Evolutionary conservation across 2,797 vertebrate species (phyloP), one percentile per base, ranked within the genome.

Genomic region (Cirrhinus molitorella): DNA sequence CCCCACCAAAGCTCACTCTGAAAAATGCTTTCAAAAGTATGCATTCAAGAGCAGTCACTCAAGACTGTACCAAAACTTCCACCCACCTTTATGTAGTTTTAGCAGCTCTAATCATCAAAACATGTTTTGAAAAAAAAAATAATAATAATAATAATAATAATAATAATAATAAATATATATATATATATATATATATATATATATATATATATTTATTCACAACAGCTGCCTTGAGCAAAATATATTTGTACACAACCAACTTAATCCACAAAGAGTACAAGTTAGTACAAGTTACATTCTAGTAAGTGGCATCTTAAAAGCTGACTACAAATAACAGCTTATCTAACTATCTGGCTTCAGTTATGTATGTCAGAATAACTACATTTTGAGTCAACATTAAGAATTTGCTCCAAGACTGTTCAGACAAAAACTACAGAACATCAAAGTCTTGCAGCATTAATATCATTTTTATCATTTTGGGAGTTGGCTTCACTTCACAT

Each of bases 401-500:
- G 4, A 51, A 13, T 57, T 70, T 59, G 65, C n/a, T 2, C 21
- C 47, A 28, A 70, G 37, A 23, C 16, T 43, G 47, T n/a, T 80
- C 23, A 70, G 70, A 70, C 23, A 14, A 71, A 80, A 31, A 11
- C 51, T 9, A 10, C 70, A 57, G 4, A 28, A 68, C 78, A 57
- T 43, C 25, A 70, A 80, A 70, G 37, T 16, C 53, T 28, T 81
- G 49, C 43, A 37, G 13, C 25, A 23, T 34, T 71, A 16, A 80
- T 45, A 67, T 70, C 0, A 71, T n/a, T 71, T 59, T 47, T 61
- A 61, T 23, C 40, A 28, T 57, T 80, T n/a, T n/a, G 66, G 55
- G 34, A 61, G 37, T 28, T 76, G 55, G 37, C 55, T 61, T 61
- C 37, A 76, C 74, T 45, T 76, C 37, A 43, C 37, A 28, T 28